Evolutionary conservation across 23 tunicate species (phyloP).

Genomic region (Oikopleura dioica): DNA sequence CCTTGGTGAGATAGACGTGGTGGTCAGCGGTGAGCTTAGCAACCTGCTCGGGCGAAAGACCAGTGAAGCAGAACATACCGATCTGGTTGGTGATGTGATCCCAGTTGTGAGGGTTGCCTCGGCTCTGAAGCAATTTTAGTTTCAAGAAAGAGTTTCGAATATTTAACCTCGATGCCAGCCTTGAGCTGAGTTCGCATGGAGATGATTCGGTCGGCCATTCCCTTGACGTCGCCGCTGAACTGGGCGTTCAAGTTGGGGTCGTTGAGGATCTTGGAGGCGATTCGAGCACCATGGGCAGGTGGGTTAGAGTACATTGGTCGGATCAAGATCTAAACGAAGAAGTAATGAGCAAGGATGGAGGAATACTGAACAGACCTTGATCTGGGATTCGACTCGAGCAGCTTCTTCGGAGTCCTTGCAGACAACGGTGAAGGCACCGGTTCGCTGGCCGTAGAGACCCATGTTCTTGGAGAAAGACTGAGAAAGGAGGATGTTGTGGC

Average conservation of each 20-base stretch:
- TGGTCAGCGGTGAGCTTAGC: no score
- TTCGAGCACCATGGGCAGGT: slow-evolving; percentile 79
- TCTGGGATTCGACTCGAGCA: slow-evolving; percentile 63
- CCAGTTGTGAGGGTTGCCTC: slow-evolving; percentile 61
- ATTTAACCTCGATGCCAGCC: no score
- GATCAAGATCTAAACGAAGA: slow-evolving; percentile 50
- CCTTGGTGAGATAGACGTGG: no score
- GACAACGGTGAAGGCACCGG: slow-evolving; percentile 64
- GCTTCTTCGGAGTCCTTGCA: slow-evolving; percentile 77
- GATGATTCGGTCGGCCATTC: slow-evolving; percentile 90
- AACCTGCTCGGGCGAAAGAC: slow-evolving; percentile 43
- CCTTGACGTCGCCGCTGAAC: slow-evolving; percentile 48
- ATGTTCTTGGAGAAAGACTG: slow-evolving; percentile 91
- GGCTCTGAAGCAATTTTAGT: no score
- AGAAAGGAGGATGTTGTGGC: slow-evolving; percentile 56
- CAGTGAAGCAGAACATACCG: slow-evolving; percentile 95
- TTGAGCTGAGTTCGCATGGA: slow-evolving; percentile 51
- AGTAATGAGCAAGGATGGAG: no score
- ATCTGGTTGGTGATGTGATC: slow-evolving; percentile 60
- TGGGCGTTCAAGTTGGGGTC: slow-evolving; percentile 29
- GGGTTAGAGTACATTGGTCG: slow-evolving; percentile 94
- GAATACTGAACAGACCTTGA: no score
- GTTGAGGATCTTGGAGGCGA: slow-evolving; percentile 39
- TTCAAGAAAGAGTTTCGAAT: no score
- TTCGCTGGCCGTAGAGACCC: slow-evolving; percentile 81